phyloP scores from a whole-genome alignment of 1,140 invertebrate species.

The Heterodera schachtii region DNA sequence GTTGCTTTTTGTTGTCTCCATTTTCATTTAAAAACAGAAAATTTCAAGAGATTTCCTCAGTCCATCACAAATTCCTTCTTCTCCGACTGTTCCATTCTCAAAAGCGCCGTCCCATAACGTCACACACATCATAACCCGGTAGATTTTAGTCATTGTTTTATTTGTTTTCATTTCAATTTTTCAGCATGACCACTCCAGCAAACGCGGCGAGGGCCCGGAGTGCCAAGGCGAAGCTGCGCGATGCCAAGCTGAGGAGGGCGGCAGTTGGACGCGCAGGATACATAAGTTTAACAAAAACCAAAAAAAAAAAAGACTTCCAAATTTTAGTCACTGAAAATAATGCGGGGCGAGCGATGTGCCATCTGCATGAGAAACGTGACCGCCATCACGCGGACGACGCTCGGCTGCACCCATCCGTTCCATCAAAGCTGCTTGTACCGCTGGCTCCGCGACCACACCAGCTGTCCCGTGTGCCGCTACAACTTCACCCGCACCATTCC shows the following conservation, averaged over 20 bases:
- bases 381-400: not conserved
- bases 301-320: too few species aligned
- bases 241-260: not conserved
- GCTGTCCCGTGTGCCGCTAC: not conserved
- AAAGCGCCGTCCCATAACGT: too few species aligned
- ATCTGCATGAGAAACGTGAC: not conserved
- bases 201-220: not conserved
- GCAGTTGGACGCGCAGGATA: not conserved
- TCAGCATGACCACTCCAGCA: not conserved
- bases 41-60: too few species aligned
- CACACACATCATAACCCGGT: too few species aligned
- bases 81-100: too few species aligned
- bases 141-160: not conserved
- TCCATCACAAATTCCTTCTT: too few species aligned
- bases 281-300: not conserved
- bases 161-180: not conserved
- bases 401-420: not conserved
- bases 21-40: too few species aligned
- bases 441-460: not conserved
- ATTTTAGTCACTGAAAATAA: not conserved
- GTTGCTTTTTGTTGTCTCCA: too few species aligned
- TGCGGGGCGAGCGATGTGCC: not conserved
- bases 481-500: not conserved
- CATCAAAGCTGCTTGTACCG: not conserved
- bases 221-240: not conserved